These are phyloP conservation scores for Dicentrarchus labrax DNA, from an alignment of 2,113 vertebrate species.

Conservation along the genomic window DNA sequence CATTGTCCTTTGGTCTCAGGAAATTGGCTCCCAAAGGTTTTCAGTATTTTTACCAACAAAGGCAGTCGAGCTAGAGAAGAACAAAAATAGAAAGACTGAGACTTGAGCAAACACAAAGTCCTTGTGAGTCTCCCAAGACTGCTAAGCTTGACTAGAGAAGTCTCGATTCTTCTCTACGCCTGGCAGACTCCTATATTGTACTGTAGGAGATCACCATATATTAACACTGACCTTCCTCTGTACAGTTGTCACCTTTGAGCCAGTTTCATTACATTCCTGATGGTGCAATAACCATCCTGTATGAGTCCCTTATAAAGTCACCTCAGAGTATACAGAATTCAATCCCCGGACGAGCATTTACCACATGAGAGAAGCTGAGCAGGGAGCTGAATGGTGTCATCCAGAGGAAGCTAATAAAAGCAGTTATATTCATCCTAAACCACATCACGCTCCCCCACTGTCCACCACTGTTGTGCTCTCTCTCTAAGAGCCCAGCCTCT, in stretches of 20 bases:
- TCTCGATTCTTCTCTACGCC: slow-evolving; percentile 45
- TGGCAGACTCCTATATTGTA: slow-evolving; percentile 57
- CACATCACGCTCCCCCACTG: slow-evolving; percentile 52
- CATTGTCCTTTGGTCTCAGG: slow-evolving; percentile 51
- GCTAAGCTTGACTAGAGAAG: slow-evolving; percentile 55
- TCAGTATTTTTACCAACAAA: slow-evolving; percentile 53
- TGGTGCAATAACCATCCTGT: slow-evolving; percentile 72
- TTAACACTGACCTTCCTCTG: slow-evolving; percentile 74
- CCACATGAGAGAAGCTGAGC: slow-evolving; percentile 56
- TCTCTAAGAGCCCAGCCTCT: slow-evolving; percentile 44
- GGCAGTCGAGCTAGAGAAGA: slow-evolving; percentile 18
- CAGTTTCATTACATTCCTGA: slow-evolving; percentile 73
- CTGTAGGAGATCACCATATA: slow-evolving; percentile 66
- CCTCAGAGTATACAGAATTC: slow-evolving; percentile 64
- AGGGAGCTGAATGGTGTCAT: slow-evolving; percentile 57
- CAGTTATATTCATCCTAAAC: slow-evolving; percentile 62
- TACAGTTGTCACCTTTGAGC: slow-evolving; percentile 68
- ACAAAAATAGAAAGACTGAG: slow-evolving; percentile 25
- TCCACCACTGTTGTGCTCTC: slow-evolving; percentile 53
- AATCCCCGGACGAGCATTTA: slow-evolving; percentile 56
- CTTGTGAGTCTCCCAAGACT: slow-evolving; percentile 45
- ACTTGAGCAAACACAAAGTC: slow-evolving; percentile 50
- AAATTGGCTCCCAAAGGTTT: slow-evolving; percentile 76
- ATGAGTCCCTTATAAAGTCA: slow-evolving; percentile 71
- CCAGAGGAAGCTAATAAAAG: slow-evolving; percentile 65